A percentile compares a stretch with the other conserved stretches of the same genome.
Evolutionary conservation across 1,140 invertebrate genomes (phyloP).

Genomic region (Limonius californicus): DNA sequence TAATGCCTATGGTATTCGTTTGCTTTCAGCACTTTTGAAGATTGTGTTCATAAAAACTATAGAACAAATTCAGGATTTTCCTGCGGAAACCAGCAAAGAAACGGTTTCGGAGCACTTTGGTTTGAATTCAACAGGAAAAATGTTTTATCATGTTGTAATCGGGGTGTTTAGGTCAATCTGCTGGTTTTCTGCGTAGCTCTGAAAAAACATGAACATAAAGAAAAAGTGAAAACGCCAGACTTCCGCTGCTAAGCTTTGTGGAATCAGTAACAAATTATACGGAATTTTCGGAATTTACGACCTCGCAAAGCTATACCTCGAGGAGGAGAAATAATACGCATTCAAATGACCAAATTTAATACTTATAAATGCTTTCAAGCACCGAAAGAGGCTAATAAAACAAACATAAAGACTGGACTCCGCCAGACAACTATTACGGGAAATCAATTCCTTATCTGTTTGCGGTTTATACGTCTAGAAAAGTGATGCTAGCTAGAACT

Average conservation of each 20-base stretch:
- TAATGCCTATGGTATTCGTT: too few species aligned
- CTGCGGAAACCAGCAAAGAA: too few species aligned
- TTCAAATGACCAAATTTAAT: slow-evolving; percentile 2
- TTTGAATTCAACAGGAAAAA: not conserved
- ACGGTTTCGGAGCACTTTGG: too few species aligned
- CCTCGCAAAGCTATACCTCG: not conserved
- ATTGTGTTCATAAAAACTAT: too few species aligned
- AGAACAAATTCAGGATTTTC: too few species aligned
- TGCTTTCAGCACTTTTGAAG: too few species aligned
- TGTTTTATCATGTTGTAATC: not conserved
- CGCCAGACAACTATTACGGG: not conserved
- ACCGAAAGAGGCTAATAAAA: not conserved
- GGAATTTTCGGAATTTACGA: not conserved
- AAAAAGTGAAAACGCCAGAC: not conserved
- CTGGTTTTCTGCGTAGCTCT: not conserved
- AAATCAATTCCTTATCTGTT: not conserved
- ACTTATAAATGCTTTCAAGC: not conserved
- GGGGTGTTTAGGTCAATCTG: not conserved
- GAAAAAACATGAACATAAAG: not conserved
- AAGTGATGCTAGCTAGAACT: too few species aligned
- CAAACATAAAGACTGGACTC: not conserved
- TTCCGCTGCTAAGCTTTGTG: not conserved
- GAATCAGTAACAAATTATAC: not conserved
- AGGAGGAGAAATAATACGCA: not conserved
- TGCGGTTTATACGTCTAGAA: too few species aligned